Conservation (phyloP, 2,113 vertebrate species). For the Strigops habroptila region DNA sequence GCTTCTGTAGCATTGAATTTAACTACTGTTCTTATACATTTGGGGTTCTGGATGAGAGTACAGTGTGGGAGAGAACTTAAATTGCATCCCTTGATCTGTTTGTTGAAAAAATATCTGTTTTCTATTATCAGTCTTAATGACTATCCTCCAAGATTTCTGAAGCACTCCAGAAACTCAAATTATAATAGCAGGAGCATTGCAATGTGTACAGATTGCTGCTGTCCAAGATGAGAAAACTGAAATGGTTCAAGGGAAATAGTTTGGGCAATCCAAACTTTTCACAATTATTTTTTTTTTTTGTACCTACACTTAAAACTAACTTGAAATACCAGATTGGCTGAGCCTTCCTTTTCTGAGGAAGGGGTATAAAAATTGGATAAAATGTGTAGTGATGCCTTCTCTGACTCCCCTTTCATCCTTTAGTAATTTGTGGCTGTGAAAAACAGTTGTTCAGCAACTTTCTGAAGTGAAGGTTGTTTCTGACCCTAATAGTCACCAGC, state of each 20-base stretch:
- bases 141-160: neutral
- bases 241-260: neutral
- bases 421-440: neutral
- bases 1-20: neutral
- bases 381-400: neutral
- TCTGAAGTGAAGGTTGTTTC: neutral
- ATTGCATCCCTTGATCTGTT: neutral
- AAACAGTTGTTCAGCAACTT: neutral
- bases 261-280: neutral
- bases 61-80: neutral
- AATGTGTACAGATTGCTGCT: neutral
- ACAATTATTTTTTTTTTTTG: neutral
- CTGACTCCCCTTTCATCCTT: neutral
- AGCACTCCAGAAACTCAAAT: constrained; percentile 2
- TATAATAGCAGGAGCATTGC: neutral
- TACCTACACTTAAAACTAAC: neutral
- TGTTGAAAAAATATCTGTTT: neutral
- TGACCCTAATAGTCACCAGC: neutral
- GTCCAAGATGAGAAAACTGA: neutral
- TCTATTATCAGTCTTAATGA: neutral
- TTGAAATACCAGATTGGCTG: neutral
- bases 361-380: neutral
- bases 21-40: neutral
- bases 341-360: too few species aligned
- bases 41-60: neutral